These are phyloP conservation scores for Stylophora pistillata DNA, from an alignment of 64 coral and sea anemone genomes.

Conservation along the genomic window DNA sequence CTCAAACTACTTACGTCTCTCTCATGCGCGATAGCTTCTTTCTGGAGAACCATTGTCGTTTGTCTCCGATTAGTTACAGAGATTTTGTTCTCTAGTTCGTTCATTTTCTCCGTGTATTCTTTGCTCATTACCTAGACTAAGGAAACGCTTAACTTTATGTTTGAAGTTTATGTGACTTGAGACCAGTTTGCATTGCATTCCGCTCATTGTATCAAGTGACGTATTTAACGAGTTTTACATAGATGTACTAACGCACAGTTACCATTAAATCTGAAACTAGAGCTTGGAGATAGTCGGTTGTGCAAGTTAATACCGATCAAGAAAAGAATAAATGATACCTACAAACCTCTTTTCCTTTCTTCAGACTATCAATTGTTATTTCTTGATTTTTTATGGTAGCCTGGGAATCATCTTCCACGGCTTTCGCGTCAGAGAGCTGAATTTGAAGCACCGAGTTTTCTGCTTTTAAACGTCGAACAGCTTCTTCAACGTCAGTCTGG, in stretches of 20 bases:
- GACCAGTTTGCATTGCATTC: too few relatives aligned
- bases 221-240: too few relatives aligned
- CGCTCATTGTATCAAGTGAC: too few relatives aligned
- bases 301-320: too few relatives aligned
- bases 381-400: constrained; percentile 39
- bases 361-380: constrained; percentile 26
- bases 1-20: constrained; percentile 20
- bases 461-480: not conserved
- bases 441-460: constrained; percentile 3
- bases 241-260: too few relatives aligned
- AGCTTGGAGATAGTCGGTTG: too few relatives aligned
- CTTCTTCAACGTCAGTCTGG: constrained; percentile 7
- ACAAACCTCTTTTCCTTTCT: constrained; percentile 24
- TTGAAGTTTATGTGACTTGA: too few relatives aligned
- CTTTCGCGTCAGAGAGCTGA: constrained; percentile 29
- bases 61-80: not conserved
- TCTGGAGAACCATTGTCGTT: constrained; percentile 26
- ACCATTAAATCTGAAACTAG: too few relatives aligned
- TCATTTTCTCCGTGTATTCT: constrained; percentile 3
- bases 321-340: too few relatives aligned
- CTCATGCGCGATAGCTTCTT: constrained; percentile 28
- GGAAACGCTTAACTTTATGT: not conserved
- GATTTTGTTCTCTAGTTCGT: constrained; percentile 22
- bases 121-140: not conserved
- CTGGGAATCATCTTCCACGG: constrained; percentile 4